Base-by-base conservation (phyloP, 2,797 vertebrate species). In the Typhlichthys subterraneus region DNA sequence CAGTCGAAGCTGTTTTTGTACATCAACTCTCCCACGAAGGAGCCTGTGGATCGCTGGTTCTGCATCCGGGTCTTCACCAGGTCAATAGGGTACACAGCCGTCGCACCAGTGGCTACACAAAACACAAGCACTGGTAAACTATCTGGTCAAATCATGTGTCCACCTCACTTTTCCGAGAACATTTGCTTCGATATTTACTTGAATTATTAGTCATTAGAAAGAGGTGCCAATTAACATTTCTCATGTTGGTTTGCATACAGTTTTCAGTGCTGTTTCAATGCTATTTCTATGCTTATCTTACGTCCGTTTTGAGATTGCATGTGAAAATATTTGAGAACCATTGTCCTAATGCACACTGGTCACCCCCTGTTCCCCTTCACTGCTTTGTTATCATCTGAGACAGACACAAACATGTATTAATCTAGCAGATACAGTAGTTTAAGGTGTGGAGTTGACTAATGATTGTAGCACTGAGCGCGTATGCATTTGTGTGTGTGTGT, bases 1-100 rank as follows among this genome's bases (percentile, higher is more conserved):
- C 97, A 99, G 88, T 98, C 96, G 45, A 97, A 98, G 87, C 97
- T 99, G 93, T 92, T 99, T 88, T 98, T 98, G 81, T 98, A 97
- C 95, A 98, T 96, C 85, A 97, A 71, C 75, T 98, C 95, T 65
- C 95, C 97, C 10, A 99, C 93, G 0, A 98, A 94, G 66, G 95
- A 95, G 66, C 95, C 93, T 0, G 90, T 93, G 79, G 94, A 93
- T 55, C 96, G 95, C 77, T 98, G 96, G 88, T 99, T 99, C 85
- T 99, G 96, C 96, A 97, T 97, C 6, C 96, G 94, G 1, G 96
- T 99, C 92, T 99, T 99, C 89, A 98, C 96, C 89, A 98, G 92
- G 83, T 98, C 97, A 63, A 97, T 97, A 69, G 97, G 95, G 75
- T 98, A 99, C 0, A 99, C 96, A 0, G 96, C 96, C 0, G 96